Percentiles rank a stretch among this genome's conserved stretches.
Conservation (phyloP, 2,888 invertebrate species). For the Synergus itoensis region DNA sequence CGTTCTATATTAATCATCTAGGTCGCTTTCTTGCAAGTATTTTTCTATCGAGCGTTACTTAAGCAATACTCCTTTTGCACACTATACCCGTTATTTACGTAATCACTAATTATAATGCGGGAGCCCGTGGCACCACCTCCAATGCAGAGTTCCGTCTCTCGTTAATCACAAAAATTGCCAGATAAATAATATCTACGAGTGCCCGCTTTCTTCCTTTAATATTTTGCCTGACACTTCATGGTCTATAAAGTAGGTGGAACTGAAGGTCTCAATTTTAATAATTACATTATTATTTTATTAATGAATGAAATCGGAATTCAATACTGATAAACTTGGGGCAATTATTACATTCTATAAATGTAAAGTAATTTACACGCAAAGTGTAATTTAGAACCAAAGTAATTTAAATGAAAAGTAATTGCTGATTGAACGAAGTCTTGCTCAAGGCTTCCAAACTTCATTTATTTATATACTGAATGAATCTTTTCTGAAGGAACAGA, state of each 20-base stretch:
- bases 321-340: neutral
- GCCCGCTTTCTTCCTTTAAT: too few relatives aligned
- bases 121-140: too few relatives aligned
- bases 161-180: constrained; percentile 21
- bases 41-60: neutral
- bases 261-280: too few relatives aligned
- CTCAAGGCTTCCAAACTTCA: neutral
- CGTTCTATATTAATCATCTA: constrained; percentile 4
- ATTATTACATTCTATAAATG: neutral
- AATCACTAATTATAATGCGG: constrained; percentile 16
- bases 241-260: neutral
- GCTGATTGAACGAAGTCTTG: neutral
- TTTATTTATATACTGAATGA: neutral
- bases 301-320: neutral
- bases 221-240: neutral
- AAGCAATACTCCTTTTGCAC: neutral
- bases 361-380: too few relatives aligned
- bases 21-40: neutral
- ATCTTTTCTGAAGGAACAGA: neutral
- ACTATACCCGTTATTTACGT: neutral
- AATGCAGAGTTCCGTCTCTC: neutral
- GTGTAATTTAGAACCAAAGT: too few relatives aligned
- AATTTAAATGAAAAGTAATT: neutral
- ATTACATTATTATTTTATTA: neutral
- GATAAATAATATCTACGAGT: neutral